Conservation (phyloP, 30 jellyfish, hydroid and myxozoan genomes). For the Pelagia noctiluca region DNA sequence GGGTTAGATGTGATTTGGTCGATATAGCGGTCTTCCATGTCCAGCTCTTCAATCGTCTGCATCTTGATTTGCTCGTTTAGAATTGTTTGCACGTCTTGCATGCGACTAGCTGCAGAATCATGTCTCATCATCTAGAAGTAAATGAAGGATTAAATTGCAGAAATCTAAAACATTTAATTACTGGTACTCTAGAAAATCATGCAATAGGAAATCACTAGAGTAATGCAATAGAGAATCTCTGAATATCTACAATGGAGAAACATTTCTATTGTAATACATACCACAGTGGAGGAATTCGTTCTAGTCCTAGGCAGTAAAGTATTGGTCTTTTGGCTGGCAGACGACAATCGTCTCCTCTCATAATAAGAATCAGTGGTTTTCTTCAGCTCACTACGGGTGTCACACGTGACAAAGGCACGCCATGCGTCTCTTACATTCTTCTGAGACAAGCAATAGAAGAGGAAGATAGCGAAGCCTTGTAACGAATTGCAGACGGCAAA, state of each 20-base stretch:
- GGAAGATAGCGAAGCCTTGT: conserved; percentile 95
- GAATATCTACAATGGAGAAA: not conserved
- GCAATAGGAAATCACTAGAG: no score
- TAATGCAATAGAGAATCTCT: not conserved
- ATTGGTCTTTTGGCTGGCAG: conserved; percentile 74
- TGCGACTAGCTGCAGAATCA: conserved; percentile 46
- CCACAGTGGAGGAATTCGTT: conserved; percentile 89
- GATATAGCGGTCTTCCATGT: conserved; percentile 52
- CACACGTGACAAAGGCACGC: conserved; percentile 87
- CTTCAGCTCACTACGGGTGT: conserved; percentile 81
- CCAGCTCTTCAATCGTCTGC: conserved; percentile 84
- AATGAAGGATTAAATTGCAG: no score
- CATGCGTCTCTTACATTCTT: conserved; percentile 90
- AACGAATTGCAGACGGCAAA: conserved; percentile 89
- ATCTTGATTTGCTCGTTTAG: conserved; percentile 65
- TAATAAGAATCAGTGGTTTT: conserved; percentile 88
- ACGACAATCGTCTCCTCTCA: conserved; percentile 87
- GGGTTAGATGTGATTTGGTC: conserved; percentile 39
- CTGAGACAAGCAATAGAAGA: conserved; percentile 87
- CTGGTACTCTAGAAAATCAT: no score
- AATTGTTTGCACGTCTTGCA: conserved; percentile 55
- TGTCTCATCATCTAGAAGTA: conserved; percentile 56
- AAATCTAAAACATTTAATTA: no score
- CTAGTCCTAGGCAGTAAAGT: conserved; percentile 83
- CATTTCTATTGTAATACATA: conserved; percentile 36